Base-by-base conservation (phyloP, 2,888 invertebrate species). In the Hemaris fuciformis region DNA sequence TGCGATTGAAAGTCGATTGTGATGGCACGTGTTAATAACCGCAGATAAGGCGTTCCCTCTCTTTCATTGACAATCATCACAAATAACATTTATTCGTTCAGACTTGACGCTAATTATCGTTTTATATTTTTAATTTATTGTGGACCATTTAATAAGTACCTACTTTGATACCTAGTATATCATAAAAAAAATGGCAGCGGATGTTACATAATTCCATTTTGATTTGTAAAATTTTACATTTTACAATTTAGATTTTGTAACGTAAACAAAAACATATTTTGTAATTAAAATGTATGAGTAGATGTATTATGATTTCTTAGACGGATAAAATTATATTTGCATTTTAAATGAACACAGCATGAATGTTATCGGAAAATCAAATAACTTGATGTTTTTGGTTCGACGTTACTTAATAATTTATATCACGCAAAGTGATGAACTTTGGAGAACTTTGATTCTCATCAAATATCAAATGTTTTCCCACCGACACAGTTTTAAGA, bases 381-480 rank as follows among this genome's bases (percentile, higher is more conserved):
- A 31, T 27, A 27, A 53, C 53, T 53, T 18, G 18, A 31, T 53
- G 18, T 15, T 18, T 53, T 53, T 27, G 20, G 27, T 18, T 18
- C 18, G 27, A 31, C 27, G 31, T 53, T 53, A 20, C n/a, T 53
- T 31, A 27, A 53, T 53, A 27, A 53, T 53, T 53, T 53, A 31
- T 27, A 53, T 53, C 53, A 53, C 53, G 53, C 53, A 31, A 53
- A n/a, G 41, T 60, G 48, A 46, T 38, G 59, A 60, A 60, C 46
- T 58, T 27, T 62, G 57, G 57, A 23, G 41, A 42, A 41, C n/a
- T 15, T 15, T 43, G 45, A 65, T 59, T 59, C 60, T 59, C 57
- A 79, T 75, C 76, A 75, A 8, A 18, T 31, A 53, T 31, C 18
- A 53, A 53, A 53, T 18, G 18, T 5, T 15, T 31, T n/a, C 10